Conservation (phyloP, 2,888 invertebrate species). For the Tetragnatha montana region DNA sequence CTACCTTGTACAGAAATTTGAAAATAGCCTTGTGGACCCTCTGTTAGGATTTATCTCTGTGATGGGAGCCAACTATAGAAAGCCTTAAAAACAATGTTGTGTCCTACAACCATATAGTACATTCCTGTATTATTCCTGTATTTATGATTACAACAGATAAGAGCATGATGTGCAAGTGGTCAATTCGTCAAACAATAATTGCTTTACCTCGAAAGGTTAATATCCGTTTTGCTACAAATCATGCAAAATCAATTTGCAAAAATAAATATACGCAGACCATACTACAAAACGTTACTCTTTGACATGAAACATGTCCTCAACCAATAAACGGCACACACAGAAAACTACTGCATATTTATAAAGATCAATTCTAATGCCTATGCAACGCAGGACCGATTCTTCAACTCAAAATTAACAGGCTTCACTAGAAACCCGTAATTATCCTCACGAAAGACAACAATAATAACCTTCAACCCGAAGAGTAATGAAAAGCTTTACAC, state of each 20-base stretch:
- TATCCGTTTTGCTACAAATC: not conserved
- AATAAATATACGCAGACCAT: not conserved
- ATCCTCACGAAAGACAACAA: not conserved
- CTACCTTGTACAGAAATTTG: no score
- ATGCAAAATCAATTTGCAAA: not conserved
- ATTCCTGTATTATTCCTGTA: no score
- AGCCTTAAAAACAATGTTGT: no score
- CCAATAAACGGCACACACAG: not conserved
- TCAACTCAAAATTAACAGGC: slow-evolving; percentile 36
- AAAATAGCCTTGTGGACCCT: no score
- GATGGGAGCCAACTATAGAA: no score
- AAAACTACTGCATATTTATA: not conserved
- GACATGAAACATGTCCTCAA: not conserved
- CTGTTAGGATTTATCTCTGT: no score
- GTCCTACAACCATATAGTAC: no score
- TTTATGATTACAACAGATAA: no score
- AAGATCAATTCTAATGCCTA: not conserved
- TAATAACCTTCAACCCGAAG: not conserved
- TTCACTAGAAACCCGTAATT: slow-evolving; percentile 21
- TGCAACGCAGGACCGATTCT: slow-evolving; percentile 1
- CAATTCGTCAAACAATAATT: no score
- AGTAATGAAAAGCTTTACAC: not conserved
- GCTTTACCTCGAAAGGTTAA: not conserved
- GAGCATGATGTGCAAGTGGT: no score
- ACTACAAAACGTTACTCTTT: not conserved